A percentile compares a stretch with the other conserved stretches of the same genome.
Evolutionary conservation across 2,113 vertebrate species (phyloP).

Genomic region (Urocitellus parryii): DNA sequence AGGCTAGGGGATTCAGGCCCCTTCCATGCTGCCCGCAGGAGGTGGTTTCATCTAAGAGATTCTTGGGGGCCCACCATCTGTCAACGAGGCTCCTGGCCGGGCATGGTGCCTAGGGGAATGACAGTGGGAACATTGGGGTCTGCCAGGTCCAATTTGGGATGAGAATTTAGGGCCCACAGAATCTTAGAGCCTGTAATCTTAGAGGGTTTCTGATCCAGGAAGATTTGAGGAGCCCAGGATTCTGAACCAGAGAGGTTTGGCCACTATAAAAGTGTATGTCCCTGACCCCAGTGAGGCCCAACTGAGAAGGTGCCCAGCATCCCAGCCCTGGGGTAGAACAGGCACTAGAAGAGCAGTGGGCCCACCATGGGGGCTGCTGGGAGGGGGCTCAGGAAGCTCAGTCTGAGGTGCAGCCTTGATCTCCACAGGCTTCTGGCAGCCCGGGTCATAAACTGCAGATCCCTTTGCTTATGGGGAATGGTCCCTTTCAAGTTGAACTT

Average conservation of each 20-base stretch:
- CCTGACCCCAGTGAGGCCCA: background rate
- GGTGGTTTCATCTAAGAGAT: background rate
- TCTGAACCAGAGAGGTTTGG: background rate
- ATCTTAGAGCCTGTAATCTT: background rate
- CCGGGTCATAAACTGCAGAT: background rate
- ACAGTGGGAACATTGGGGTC: background rate
- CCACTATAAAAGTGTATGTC: background rate
- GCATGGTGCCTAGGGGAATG: background rate
- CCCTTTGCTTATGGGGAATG: conserved; percentile 19
- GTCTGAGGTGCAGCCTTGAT: conserved; percentile 43
- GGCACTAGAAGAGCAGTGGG: background rate
- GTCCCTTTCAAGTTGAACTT: conserved; percentile 74
- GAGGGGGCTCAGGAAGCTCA: background rate
- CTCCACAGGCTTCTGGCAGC: conserved; percentile 29
- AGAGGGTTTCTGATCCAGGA: background rate
- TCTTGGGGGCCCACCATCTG: background rate
- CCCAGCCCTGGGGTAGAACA: background rate
- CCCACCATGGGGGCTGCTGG: background rate
- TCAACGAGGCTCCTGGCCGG: background rate
- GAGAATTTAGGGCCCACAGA: background rate
- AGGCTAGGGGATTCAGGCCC: background rate
- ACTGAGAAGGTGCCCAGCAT: background rate
- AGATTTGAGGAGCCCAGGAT: background rate
- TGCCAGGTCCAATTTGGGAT: background rate
- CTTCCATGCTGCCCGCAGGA: background rate